Conservation (phyloP, 2,113 vertebrate species). For the Psophia crepitans region DNA sequence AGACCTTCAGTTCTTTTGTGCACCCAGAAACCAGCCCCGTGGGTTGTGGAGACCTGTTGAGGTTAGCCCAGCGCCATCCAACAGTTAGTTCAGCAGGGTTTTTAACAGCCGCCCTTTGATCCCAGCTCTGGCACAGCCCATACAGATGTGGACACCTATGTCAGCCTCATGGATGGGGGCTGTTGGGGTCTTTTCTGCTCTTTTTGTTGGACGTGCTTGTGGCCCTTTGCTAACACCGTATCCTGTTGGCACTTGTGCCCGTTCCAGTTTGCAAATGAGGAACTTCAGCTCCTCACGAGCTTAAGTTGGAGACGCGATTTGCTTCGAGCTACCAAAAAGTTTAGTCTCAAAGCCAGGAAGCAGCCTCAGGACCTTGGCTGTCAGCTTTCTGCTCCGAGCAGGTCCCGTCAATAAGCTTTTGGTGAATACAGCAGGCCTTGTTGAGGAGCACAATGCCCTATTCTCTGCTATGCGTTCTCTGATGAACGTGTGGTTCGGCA, state of each 20-base stretch:
- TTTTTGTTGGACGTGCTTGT: rapidly evolving
- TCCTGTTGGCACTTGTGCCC: background rate
- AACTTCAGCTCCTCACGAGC: too few species aligned
- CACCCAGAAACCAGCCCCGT: background rate
- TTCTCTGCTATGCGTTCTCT: background rate
- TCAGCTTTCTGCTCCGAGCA: background rate
- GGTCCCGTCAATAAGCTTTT: background rate
- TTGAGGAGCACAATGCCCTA: background rate
- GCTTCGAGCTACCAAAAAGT: background rate
- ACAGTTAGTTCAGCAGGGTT: rapidly evolving
- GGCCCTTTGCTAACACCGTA: rapidly evolving
- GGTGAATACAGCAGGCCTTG: background rate
- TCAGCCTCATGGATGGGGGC: background rate
- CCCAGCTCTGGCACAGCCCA: rapidly evolving
- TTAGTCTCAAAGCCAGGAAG: background rate
- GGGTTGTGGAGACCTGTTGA: background rate
- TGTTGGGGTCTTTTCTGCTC: background rate
- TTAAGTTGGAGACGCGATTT: rapidly evolving
- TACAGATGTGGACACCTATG: rapidly evolving
- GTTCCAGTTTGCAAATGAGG: background rate
- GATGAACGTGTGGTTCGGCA: background rate
- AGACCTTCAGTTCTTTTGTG: background rate
- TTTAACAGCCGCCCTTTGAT: rapidly evolving
- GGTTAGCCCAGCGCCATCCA: background rate
- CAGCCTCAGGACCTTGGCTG: background rate